phyloP scores from a whole-genome alignment of 2,888 invertebrate genomes.

The Xylophagus ater region DNA sequence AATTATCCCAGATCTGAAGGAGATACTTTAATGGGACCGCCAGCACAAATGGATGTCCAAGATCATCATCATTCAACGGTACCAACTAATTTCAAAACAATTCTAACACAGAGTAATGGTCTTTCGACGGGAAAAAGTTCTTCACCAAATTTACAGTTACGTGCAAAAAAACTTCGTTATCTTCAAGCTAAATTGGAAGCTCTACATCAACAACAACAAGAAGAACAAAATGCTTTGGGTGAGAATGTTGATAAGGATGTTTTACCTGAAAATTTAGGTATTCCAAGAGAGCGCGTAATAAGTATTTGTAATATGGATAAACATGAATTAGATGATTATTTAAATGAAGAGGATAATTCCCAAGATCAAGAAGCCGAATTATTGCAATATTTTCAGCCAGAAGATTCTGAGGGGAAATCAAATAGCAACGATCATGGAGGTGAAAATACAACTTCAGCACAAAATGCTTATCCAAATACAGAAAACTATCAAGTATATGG shows the following conservation, averaged over 20 bases:
- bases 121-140: constrained; percentile 32
- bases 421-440: constrained; percentile 1
- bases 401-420: constrained; percentile 26
- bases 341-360: constrained; percentile 61
- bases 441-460: not conserved
- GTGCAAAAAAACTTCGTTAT: constrained; percentile 42
- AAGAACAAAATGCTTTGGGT: constrained; percentile 29
- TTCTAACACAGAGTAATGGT: not conserved
- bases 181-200: constrained; percentile 23
- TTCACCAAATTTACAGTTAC: constrained; percentile 42
- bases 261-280: constrained; percentile 38
- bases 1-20: constrained; percentile 30
- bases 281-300: constrained; percentile 56
- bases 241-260: constrained; percentile 20
- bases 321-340: constrained; percentile 70
- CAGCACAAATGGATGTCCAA: constrained; percentile 27
- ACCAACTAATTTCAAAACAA: no score
- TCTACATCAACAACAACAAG: constrained; percentile 17
- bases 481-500: constrained; percentile 19
- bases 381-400: constrained; percentile 62
- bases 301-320: constrained; percentile 69
- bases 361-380: constrained; percentile 77
- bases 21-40: constrained; percentile 36
- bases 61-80: constrained; percentile 24
- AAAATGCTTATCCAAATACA: constrained; percentile 12